Base-by-base conservation (phyloP, 2,797 vertebrate genomes). In the Bradypodion ventrale region DNA sequence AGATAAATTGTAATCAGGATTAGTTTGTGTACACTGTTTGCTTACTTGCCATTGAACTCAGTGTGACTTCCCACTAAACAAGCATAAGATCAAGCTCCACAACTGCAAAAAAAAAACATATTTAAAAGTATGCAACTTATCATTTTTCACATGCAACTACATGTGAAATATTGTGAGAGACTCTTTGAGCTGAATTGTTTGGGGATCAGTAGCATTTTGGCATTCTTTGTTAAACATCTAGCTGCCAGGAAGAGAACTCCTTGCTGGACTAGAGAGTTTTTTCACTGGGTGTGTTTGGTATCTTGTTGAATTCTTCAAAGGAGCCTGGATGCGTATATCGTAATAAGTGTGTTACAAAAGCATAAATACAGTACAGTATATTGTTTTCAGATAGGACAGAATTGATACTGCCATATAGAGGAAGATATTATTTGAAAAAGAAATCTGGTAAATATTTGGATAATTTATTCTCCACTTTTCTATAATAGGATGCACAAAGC, bases 351-450 rank as follows among this genome's bases (percentile, higher is more conserved):
- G 7, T 78, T 77, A 13, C 21, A n/a, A 42, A 72, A 80, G 16
- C n/a, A 56, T n/a, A 40, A 72, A 44, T 1, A 73, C 12, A 16
- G 4, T 1, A 73, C 12, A 16, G 4, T 56, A n/a, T n/a, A n/a
- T n/a, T n/a, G n/a, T 56, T 19, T 4, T 16, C 52, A 1, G 52
- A 56, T 12, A 56, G 52, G 52, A 16, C 16, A 56, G n/a, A n/a
- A 52, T 56, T 56, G 56, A 56, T 16, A 56, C 56, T 56, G 16
- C 15, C 13, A 19, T 56, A 12, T 56, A 56, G 2, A 56, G 52
- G 13, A 56, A 56, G 52, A 25, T 65, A 72, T 84, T 15, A 12
- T 63, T 72, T 84, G 75, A 72, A 84, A 84, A 62, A 72, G 32
- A 25, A 62, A 49, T 25, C 9, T n/a, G 4, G 19, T 35, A 63